Evolutionary conservation across 2,113 vertebrate genomes (phyloP).

Genomic region (Corvus cornix): DNA sequence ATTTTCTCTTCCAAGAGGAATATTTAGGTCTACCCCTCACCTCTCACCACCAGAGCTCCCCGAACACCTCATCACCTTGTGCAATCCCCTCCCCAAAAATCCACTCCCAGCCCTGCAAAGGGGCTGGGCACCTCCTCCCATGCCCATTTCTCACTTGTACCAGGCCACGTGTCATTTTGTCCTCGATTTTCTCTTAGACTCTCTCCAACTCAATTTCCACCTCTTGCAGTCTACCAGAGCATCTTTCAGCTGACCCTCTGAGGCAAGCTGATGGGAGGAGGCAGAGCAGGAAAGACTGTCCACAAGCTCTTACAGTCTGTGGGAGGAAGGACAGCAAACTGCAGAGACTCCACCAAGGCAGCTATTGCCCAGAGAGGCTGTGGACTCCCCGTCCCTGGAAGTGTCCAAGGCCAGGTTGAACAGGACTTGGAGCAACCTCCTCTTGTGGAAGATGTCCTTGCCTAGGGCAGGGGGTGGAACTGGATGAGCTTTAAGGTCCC

Average conservation of each 20-base stretch:
- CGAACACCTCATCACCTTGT: accelerated
- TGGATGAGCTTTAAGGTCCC: not conserved
- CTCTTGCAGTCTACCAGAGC: not conserved
- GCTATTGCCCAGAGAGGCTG: not conserved
- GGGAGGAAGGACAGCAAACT: not conserved
- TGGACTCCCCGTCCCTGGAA: not conserved
- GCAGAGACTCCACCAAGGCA: not conserved
- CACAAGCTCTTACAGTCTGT: accelerated
- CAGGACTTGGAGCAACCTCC: accelerated
- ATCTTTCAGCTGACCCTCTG: not conserved
- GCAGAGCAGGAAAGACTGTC: not conserved
- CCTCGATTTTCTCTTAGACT: not conserved
- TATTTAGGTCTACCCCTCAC: accelerated
- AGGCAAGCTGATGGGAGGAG: not conserved
- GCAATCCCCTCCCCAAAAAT: not conserved
- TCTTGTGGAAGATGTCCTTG: not conserved
- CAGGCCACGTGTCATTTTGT: accelerated
- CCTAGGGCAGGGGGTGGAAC: not conserved
- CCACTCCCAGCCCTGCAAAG: not conserved
- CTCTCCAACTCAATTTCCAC: not conserved
- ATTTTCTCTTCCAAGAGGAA: not conserved
- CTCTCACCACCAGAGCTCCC: not conserved
- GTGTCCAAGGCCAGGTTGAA: not conserved
- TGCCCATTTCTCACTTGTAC: not conserved
- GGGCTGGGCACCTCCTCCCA: not conserved